Percentiles rank a stretch among this genome's conserved stretches.
Evolutionary conservation across 2,113 vertebrate species (phyloP).

Genomic region (Miniopterus natalensis): DNA sequence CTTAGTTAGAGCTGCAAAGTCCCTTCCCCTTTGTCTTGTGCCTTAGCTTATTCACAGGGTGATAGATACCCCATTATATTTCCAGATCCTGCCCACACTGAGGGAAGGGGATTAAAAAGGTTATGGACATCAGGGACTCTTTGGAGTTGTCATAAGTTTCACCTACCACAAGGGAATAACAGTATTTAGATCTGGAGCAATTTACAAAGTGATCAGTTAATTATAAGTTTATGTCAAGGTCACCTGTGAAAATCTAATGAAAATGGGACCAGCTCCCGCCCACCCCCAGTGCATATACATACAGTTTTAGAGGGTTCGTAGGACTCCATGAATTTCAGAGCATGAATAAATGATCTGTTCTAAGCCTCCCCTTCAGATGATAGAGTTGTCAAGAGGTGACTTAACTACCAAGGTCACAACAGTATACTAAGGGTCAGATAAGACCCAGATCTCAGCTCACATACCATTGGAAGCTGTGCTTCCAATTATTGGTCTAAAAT

Average conservation of each 20-base stretch:
- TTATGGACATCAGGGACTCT: neutral
- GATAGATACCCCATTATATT: neutral
- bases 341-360: neutral
- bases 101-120: neutral
- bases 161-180: neutral
- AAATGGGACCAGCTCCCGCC: neutral
- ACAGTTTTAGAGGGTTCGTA: neutral
- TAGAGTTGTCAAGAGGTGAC: neutral
- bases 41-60: neutral
- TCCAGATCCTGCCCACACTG: neutral
- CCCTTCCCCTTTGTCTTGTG: neutral
- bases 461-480: neutral
- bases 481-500: neutral
- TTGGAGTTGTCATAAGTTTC: neutral
- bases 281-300: neutral
- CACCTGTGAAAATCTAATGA: neutral
- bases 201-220: neutral
- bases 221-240: neutral
- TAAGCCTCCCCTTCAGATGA: neutral
- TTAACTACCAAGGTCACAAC: neutral
- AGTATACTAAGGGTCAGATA: neutral
- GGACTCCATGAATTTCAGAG: neutral
- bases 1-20: conserved; percentile 37
- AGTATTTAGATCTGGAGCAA: neutral
- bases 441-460: neutral